Evolutionary conservation across 2,888 invertebrate genomes (phyloP), one percentile per base, ranked within the genome.

Genomic region (Himalopsyche japonica): DNA sequence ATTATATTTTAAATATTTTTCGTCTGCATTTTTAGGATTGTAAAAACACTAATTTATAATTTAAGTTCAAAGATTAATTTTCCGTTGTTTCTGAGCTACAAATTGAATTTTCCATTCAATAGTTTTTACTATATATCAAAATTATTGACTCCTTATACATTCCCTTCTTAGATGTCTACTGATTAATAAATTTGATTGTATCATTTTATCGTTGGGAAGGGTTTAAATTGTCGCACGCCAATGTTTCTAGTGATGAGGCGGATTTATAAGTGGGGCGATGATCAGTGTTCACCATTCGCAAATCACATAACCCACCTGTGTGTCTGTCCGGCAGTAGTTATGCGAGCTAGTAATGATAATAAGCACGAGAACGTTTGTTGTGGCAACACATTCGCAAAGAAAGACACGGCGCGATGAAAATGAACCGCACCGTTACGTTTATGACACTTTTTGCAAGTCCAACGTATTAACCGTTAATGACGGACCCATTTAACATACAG

Each of bases 361-460:
- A 43, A 43, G 43, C 43, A 24, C 30, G 76, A 18, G 76, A 76
- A 6, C 76, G 76, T 76, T 76, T 76, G 76, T 76, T 76, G 76
- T 30, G 76, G 34, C 43, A 47, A 20, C 43, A 49, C 30, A 79
- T 30, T 20, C 77, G 82, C 80, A 10, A 76, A 78, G 81, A 47
- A 18, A 77, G 32, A 84, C 84, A 82, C 81, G 83, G 84, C 86
- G 81, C 84, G 81, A 79, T 86, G 84, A 79, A 85, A 85, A 82
- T 81, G 77, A 76, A 76, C 48, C 84, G 47, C 82, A 47, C 86
- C 86, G 86, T 86, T 86, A 86, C 81, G 79, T 82, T 84, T 86
- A 84, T 84, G 82, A 84, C 86, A 86, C 80, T 86, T 83, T 84
- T 81, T 84, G 82, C 57, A 4, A 20, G 20, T 57, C 57, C 57